These are phyloP conservation scores for Triplophysa bombifrons DNA, from an alignment of 2,797 vertebrate genomes.

Conservation along the genomic window DNA sequence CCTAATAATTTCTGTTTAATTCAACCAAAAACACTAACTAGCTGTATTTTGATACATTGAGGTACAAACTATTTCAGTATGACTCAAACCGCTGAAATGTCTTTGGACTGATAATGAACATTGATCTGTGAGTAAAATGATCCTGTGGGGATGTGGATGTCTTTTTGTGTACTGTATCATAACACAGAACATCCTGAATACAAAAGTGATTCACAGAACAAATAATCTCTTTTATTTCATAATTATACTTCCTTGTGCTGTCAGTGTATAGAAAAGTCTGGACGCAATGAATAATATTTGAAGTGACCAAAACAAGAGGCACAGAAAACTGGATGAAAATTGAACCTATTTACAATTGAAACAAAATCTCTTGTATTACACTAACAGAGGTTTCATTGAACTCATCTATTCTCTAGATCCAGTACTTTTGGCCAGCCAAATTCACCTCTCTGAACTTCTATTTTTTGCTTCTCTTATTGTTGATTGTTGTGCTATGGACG, in stretches of 20 bases:
- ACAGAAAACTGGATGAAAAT: background rate
- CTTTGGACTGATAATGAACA: slow-evolving; percentile 8
- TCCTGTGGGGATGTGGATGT: slow-evolving; percentile 9
- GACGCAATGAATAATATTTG: background rate
- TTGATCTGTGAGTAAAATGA: slow-evolving; percentile 38
- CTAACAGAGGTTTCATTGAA: too few species aligned
- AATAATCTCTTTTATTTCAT: slow-evolving; percentile 1
- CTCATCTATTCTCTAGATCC: background rate
- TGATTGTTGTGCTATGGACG: slow-evolving; percentile 54
- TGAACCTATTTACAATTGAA: too few species aligned
- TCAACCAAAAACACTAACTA: slow-evolving; percentile 17
- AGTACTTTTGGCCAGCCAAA: background rate
- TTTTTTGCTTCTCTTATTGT: slow-evolving; percentile 46
- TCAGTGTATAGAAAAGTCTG: background rate
- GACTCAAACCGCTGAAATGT: slow-evolving; percentile 1
- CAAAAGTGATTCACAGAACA: slow-evolving; percentile 6
- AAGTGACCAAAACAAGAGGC: background rate
- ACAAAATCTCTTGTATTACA: too few species aligned
- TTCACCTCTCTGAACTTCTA: slow-evolving; percentile 27
- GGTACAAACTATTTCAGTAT: slow-evolving; percentile 17
- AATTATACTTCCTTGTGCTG: background rate
- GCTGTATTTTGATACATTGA: slow-evolving; percentile 16
- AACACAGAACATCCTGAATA: slow-evolving; percentile 10
- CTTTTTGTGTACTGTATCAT: slow-evolving; percentile 18
- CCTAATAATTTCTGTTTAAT: background rate